phyloP scores from a whole-genome alignment of 2,888 invertebrate genomes.

The Incurvaria masculella region DNA sequence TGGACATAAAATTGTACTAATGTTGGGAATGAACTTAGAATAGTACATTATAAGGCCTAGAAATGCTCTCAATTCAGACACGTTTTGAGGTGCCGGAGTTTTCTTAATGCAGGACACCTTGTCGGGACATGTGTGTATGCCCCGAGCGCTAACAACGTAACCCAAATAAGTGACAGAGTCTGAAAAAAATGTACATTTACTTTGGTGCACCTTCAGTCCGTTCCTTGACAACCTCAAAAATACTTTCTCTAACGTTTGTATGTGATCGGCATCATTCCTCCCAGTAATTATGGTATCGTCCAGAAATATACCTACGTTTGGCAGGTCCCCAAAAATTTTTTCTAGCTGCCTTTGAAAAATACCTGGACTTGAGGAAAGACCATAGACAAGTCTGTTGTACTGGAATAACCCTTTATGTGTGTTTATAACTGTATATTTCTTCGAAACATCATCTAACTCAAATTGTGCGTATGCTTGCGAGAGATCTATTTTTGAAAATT shows the following conservation, averaged over 20 bases:
- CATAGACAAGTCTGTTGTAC: slow-evolving; percentile 8
- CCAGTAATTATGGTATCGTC: background rate
- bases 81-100: too few species aligned
- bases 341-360: background rate
- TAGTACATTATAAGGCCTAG: too few species aligned
- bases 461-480: too few species aligned
- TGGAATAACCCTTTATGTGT: too few species aligned
- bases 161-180: slow-evolving; percentile 9
- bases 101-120: slow-evolving; percentile 4
- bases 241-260: slow-evolving; percentile 2
- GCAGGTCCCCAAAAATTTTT: background rate
- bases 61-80: too few species aligned
- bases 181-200: slow-evolving; percentile 9
- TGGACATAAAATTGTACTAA: too few species aligned
- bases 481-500: slow-evolving; percentile 7
- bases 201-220: slow-evolving; percentile 5
- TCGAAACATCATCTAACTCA: too few species aligned
- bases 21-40: too few species aligned
- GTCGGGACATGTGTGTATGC: slow-evolving; percentile 4
- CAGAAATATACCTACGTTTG: slow-evolving; percentile 1
- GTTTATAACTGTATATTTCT: slow-evolving; percentile 6
- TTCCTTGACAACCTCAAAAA: slow-evolving; percentile 2
- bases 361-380: slow-evolving; percentile 5
- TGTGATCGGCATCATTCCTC: background rate
- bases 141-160: slow-evolving; percentile 3